Evolutionary conservation across 1,140 invertebrate genomes (phyloP).

Genomic region (Diorhabda sublineata): DNA sequence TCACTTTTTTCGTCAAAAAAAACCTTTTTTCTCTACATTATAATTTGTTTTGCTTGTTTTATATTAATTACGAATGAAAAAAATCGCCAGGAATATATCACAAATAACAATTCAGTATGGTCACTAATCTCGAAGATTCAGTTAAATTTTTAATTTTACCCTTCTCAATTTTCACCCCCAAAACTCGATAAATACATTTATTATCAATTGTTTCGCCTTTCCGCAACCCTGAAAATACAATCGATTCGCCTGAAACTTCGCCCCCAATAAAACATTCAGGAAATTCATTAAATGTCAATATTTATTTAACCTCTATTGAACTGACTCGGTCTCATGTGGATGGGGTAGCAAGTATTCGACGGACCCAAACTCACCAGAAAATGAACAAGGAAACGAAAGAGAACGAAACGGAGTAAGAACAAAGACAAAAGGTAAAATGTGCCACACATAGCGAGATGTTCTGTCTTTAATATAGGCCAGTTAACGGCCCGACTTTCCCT

Average conservation of each 20-base stretch:
- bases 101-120: no score
- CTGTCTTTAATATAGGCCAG: background rate
- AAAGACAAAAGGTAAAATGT: background rate
- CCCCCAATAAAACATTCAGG: background rate
- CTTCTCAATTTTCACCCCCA: background rate
- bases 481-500: no score
- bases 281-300: constrained; percentile 3
- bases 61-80: no score
- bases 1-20: no score
- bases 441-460: background rate
- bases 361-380: background rate
- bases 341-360: background rate
- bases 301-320: constrained; percentile 3
- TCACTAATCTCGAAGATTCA: no score
- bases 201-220: background rate
- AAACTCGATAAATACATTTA: background rate
- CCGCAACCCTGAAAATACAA: background rate
- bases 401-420: background rate
- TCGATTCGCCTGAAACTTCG: background rate
- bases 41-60: no score
- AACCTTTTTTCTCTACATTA: no score
- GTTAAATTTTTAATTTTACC: no score
- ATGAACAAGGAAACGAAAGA: constrained; percentile 2
- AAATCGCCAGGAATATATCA: no score
- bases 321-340: background rate